Evolutionary conservation across 92 coral and sea anemone genomes (phyloP), one percentile per base, ranked within the genome.

Genomic region (Actinernus sp.): DNA sequence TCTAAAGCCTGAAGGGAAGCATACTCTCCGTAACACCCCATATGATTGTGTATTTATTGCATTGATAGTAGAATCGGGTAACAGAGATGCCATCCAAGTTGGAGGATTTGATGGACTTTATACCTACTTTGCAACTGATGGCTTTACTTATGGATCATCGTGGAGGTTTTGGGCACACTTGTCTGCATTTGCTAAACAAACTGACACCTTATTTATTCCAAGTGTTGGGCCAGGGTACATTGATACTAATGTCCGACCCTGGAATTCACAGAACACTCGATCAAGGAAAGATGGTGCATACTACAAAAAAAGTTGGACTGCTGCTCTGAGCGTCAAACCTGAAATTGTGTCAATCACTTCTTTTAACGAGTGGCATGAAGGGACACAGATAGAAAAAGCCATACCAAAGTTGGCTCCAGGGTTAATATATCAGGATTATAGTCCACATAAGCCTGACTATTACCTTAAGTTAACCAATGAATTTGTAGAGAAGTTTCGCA

Each of bases 341-440:
- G 79, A 88, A 4, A 79, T 94, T 25, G 50, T 94, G n/a, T 84
- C 97, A 9, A 79, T 94, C 7, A 94, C 98, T 0, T 94, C 98
- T 7, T 94, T 94, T 41, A 94, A 94, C 74, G 98, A 94, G 68
- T 94, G 98, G 98, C 98, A 94, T 14, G 98, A 94, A 49, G 98
- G 98, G 37, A 94, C 98, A 30, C 98, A 94, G 66, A 94, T 94
- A 28, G 98, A 94, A 58, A 78, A 84, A 46, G 98, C 98, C 16
- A 64, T 91, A 11, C 92, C 98, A 22, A 94, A 84, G 58, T 39
- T 83, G n/a, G 81, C 46, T 7, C 22, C 73, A 29, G 98, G 98
- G 41, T 58, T 63, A 25, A 49, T 59, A 2, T 91, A 94, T 50
- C 73, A 77, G 17, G 88, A 90, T 44, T 94, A 94, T 24, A 23